These are phyloP conservation scores for Drosophila parthenogenetica DNA, from an alignment of 2,888 invertebrate species.

Conservation along the genomic window DNA sequence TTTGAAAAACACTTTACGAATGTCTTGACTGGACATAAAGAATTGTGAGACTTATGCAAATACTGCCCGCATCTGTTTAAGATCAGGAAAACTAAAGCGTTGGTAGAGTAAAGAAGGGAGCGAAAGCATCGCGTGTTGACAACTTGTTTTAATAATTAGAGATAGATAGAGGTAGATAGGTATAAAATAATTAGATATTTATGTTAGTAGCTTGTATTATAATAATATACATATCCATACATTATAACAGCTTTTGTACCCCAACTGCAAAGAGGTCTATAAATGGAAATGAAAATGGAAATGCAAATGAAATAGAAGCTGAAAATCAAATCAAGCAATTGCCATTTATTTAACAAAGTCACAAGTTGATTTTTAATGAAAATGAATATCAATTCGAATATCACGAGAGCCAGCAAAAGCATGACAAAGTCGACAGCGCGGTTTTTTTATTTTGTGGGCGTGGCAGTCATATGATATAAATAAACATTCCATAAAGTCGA, in stretches of 20 bases:
- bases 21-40: conserved; percentile 11
- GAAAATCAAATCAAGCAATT: conserved; percentile 35
- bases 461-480: conserved; percentile 7
- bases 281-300: conserved; percentile 5
- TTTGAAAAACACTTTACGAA: conserved; percentile 10
- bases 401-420: conserved; percentile 15
- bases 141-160: conserved; percentile 15
- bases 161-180: background rate
- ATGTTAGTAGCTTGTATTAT: conserved; percentile 4
- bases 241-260: background rate
- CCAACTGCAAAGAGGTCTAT: background rate
- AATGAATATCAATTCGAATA: conserved; percentile 44
- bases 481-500: conserved; percentile 9
- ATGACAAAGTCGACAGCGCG: conserved; percentile 14
- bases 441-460: background rate
- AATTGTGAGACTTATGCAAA: conserved; percentile 40
- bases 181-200: conserved; percentile 8
- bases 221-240: background rate
- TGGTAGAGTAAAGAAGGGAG: background rate
- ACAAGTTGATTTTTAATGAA: conserved; percentile 41
- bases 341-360: conserved; percentile 25
- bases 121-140: conserved; percentile 15
- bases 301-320: conserved; percentile 3
- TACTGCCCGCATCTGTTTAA: background rate
- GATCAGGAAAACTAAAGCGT: background rate